Conservation (phyloP, 1,140 invertebrate genomes). For the Pogonomyrmex californicus region DNA sequence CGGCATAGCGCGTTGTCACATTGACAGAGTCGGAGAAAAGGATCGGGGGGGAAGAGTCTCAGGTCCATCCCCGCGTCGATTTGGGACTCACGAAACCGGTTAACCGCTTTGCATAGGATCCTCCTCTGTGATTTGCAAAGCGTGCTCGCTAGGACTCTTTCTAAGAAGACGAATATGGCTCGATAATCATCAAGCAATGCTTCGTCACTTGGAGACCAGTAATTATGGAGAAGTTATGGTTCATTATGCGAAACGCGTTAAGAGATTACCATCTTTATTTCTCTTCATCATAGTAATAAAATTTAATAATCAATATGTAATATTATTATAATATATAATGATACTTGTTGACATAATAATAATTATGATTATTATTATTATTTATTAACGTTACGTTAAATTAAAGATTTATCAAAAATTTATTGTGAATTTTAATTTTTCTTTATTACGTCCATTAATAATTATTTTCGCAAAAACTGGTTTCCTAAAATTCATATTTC, state of each 20-base stretch:
- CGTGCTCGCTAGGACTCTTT: slow-evolving; percentile 34
- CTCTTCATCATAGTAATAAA: neutral
- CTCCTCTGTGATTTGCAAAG: slow-evolving; percentile 54
- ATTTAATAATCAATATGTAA: neutral
- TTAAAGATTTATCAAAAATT: too few relatives aligned
- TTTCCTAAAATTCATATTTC: neutral
- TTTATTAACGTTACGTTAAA: neutral
- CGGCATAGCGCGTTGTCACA: slow-evolving; percentile 50
- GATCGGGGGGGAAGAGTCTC: slow-evolving; percentile 14
- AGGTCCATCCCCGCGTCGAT: slow-evolving; percentile 33
- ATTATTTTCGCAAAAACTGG: neutral
- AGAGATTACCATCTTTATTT: slow-evolving; percentile 18
- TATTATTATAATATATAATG: neutral
- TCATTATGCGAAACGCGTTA: slow-evolving; percentile 20
- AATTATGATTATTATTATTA: slow-evolving; percentile 1
- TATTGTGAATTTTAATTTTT: neutral
- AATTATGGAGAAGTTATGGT: slow-evolving; percentile 26
- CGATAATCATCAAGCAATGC: slow-evolving; percentile 46
- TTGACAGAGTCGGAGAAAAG: slow-evolving; percentile 50
- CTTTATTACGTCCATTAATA: neutral
- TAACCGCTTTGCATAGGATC: slow-evolving; percentile 54
- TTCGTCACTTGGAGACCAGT: slow-evolving; percentile 26
- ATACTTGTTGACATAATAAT: neutral
- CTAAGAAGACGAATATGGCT: slow-evolving; percentile 40
- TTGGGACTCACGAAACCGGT: slow-evolving; percentile 51